Evolutionary conservation across 1,140 invertebrate species (phyloP), one percentile per base, ranked within the genome.

Genomic region (Eciton burchellii): DNA sequence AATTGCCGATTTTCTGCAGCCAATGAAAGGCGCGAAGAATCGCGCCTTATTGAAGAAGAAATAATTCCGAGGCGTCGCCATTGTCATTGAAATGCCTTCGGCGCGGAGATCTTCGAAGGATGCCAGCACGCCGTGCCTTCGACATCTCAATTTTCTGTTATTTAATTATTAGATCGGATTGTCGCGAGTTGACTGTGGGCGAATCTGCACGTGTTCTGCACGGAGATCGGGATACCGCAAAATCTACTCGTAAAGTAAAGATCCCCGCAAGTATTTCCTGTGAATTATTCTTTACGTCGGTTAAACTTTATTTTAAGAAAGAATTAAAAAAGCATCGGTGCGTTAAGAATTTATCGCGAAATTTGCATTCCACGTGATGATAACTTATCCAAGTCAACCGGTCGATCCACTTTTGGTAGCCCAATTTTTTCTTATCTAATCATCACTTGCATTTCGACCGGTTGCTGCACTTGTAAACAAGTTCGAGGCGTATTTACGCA

Each of bases 1-100:
- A 77, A 77, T 29, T 54, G 73, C 6, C 47, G 29, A 77, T 76
- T 76, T 76, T 66, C 41, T 41, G 59, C 19, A 26, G 8, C 16
- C 21, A 35, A 76, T 26, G 43, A 54, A 65, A 76, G 45, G 54
- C 56, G 12, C 3, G 43, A 35, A 24, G 29, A 52, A 49, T 41
- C n/a, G 16, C 41, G 16, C 57, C 54, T 59, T 35, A 47, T 57
- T 57, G n/a, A 43, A 5, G 21, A 16, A 76, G 14, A 76, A 24
- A 52, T 5, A 2, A 62, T 19, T 59, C 2, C 24, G 6, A 62
- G 60, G 9, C 29, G 24, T 54, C 47, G 41, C 49, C 6, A 26
- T 77, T 66, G 21, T 54, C 24, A 52, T 68, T 52, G 8, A 29
- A 52, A 65, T 54, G 14, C n/a, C 16, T 6, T 1, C 8, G 19